Base-by-base conservation (phyloP, 2,113 vertebrate species). In the Sapajus apella region DNA sequence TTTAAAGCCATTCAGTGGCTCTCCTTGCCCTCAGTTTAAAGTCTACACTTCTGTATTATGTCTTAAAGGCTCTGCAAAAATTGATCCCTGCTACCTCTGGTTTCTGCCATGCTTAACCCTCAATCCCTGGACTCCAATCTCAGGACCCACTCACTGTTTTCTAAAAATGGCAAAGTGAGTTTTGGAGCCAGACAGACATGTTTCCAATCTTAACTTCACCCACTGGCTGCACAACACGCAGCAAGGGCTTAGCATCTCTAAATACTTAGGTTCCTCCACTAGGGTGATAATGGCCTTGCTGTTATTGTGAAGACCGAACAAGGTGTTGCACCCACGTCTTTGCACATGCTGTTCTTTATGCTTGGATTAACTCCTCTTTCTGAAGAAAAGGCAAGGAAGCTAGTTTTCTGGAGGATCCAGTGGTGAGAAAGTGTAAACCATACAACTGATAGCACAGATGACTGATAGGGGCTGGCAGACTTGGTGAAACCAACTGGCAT, bases 1-100 rank as follows among this genome's bases (percentile, higher is more conserved):
- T 85, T 93, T 76, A 91, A 96, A 76, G 75, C 64, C 56, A 52
- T 93, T 83, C 45, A 55, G 11, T 56, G 86, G 66, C 58, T 83
- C 37, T 86, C 50, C 32, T 61, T 91, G 52, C 37, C 86, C 83
- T 72, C 87, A 68, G 68, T 81, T 85, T 86, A 76, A 95, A 87
- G 50, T 66, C 64, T 64, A 35, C 4, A 37, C 6, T 70, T 70
- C 86, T 77, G 81, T 61, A 76, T n/a, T 83, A 30, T 10, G 40
- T 82, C 64, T 86, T n/a, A 52, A n/a, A 91, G 85, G 40, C 76
- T 58, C 70, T 32, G 14, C 23, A 84, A 87, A 92, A 81, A 52
- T 0, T 2, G 58, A 68, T 75, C 32, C 35, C 50, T 61, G 77
- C 18, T 50, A 11, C 45, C 52, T 79, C 90, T 93, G 83, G 45